Conservation (phyloP, 2,113 vertebrate species). For the Rostratula benghalensis region DNA sequence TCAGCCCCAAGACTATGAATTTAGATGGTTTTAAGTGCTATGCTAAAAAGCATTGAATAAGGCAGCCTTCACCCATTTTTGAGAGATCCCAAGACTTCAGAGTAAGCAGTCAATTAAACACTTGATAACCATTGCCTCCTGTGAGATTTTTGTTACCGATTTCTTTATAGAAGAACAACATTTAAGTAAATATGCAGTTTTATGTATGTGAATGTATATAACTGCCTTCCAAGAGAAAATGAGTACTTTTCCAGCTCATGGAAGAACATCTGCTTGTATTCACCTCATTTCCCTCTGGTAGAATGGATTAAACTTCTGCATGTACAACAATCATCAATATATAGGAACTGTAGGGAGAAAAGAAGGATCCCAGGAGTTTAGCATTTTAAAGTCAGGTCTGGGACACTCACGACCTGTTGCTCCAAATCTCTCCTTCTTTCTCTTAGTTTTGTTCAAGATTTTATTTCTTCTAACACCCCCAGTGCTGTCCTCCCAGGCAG, state of each 20-base stretch:
- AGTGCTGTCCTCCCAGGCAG: neutral
- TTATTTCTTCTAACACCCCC: neutral
- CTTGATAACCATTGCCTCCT: neutral
- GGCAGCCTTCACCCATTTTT: neutral
- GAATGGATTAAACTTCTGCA: neutral
- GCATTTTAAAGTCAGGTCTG: neutral
- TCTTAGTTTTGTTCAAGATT: neutral
- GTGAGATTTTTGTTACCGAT: neutral
- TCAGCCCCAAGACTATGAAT: neutral
- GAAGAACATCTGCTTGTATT: neutral
- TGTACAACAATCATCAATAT: neutral
- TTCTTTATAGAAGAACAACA: neutral
- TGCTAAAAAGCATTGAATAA: neutral
- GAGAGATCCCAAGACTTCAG: neutral
- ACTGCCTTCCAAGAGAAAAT: neutral
- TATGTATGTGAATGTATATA: neutral
- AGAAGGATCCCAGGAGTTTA: neutral
- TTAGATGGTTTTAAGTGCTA: neutral
- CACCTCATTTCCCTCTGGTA: neutral
- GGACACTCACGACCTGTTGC: neutral
- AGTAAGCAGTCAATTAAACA: neutral
- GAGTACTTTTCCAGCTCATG: neutral
- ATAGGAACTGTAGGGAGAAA: fast-evolving
- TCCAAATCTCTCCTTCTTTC: neutral
- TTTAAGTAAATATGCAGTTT: neutral